Base-by-base conservation (phyloP, 2,113 vertebrate species). In the Odobenus rosmarus region DNA sequence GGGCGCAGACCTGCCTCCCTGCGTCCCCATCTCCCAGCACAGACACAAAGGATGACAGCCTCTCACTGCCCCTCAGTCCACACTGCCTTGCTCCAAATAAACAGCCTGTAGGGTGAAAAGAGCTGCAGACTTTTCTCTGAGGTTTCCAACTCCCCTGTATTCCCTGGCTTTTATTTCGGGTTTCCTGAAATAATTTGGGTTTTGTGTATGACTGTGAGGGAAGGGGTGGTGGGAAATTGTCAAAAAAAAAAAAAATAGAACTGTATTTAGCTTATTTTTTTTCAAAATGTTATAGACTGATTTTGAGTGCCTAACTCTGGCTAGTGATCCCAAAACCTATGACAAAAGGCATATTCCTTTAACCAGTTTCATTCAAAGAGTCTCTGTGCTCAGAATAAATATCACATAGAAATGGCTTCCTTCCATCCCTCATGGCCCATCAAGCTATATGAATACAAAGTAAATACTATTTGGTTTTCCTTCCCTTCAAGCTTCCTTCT, bases 331-430 rank as follows among this genome's bases (percentile, higher is more conserved):
- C 24, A 53, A 90, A 93, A n/a, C 69, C 42, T 46, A 26, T 31
- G 39, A 28, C 18, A 69, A 59, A 74, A 93, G 19, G 10, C 69
- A 21, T 7, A 72, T 39, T 97, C 86, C 61, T 55, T 61, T 85
- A 62, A 96, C 90, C 62, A 81, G 14, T 96, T 96, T 90, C 71
- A 77, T 74, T 92, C 57, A 95, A 81, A 95, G 62, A 67, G 42
- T 2, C 42, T 61, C 81, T 69, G 53, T 55, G 61, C 61, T 95
- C 83, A 49, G 57, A 97, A 16, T 81, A 76, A 64, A 3, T n/a
- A 7, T 39, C 36, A n/a, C 46, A 42, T 61, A 80, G 76, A 82
- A 87, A 83, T 64, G 36, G 9, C 62, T 83, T 67, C 53, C 23
- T 84, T 95, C 88, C 79, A 89, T 88, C 42, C 26, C 18, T 98